Percentiles rank a stretch among this genome's conserved stretches.
Conservation (phyloP, 2,888 invertebrate genomes). For the Minunthozetes semirufus region DNA sequence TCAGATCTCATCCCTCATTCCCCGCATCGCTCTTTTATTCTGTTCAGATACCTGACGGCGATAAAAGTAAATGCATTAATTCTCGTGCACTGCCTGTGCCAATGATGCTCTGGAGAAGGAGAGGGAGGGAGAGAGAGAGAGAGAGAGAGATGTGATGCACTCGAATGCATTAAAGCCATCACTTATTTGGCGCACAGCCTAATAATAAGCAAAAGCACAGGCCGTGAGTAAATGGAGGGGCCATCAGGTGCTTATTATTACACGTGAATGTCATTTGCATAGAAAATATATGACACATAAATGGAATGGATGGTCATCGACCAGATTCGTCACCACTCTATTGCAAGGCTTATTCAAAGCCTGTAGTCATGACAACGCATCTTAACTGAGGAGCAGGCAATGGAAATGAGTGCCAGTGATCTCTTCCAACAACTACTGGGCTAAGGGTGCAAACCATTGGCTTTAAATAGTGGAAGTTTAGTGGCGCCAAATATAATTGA, state of each 20-base stretch:
- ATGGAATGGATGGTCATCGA: not conserved
- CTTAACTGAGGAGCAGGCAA: not conserved
- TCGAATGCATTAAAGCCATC: conserved; percentile 10
- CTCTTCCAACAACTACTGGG: not conserved
- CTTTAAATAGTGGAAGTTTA: not conserved
- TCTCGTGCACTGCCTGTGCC: not conserved
- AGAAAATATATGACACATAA: conserved; percentile 11
- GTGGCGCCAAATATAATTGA: conserved; percentile 6
- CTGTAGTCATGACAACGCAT: conserved; percentile 11
- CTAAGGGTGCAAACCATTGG: not conserved
- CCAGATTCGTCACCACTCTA: conserved; percentile 11
- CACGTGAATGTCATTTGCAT: conserved; percentile 19
- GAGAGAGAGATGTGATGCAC: not conserved
- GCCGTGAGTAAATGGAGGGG: not conserved
- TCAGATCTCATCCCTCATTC: conserved; percentile 3
- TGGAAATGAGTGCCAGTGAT: not conserved
- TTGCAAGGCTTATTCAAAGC: not conserved
- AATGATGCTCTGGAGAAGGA: not conserved
- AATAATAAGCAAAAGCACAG: not conserved
- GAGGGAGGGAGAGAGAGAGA: not conserved
- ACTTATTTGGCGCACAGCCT: not conserved
- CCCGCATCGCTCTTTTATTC: not conserved
- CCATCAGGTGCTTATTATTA: conserved; percentile 24
- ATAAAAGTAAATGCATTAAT: conserved; percentile 23
- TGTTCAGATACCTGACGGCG: conserved; percentile 17